Evolutionary conservation across 2,797 vertebrate species (phyloP), one percentile per base, ranked within the genome.

Genomic region (Capromys pilorides): DNA sequence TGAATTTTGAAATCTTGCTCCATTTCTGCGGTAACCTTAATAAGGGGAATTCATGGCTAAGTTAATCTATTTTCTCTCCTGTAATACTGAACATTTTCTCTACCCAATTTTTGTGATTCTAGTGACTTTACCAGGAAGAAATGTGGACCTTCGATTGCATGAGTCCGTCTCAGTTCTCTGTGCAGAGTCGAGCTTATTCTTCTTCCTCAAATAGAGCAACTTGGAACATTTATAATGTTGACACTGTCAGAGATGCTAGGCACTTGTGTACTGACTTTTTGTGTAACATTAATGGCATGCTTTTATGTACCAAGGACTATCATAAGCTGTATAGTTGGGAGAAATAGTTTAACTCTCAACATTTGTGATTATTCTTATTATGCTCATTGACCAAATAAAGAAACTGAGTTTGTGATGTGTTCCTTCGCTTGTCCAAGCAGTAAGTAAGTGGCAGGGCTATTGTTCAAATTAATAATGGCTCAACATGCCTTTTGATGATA

Each of bases 71-170:
- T 33, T 19, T 62, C 9, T 19, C 31, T 39, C 2, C 28, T 85
- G 4, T 87, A 28, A 75, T 71, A 91, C 24, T 59, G 31, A 75
- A 6, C 45, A 51, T 19, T 75, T 4, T 4, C 5, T 21, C 39
- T 1, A 11, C 13, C 11, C 5, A 26, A 31, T 90, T 81, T 33
- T 51, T 24, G 4, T 73, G 28, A 78, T 14, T 49, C 41, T 16
- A 24, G 0, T 49, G 59, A 33, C 36, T 1, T 22, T 39, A 10
- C 36, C 54, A 33, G n/a, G 24, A 78, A 85, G 61, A 64, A 77
- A 2, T 8, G 4, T 84, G 2, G 0, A 11, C 0, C 41, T 64
- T 6, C 4, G 14, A 45, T 26, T 41, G 8, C 16, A 0, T 36
- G 31, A 13, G 21, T 9, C 31, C 18, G 0, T 24, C 4, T 59